A percentile compares a stretch with the other conserved stretches of the same genome.
Evolutionary conservation across 2,797 vertebrate genomes (phyloP).

Genomic region (Leontocebus nigricollis): DNA sequence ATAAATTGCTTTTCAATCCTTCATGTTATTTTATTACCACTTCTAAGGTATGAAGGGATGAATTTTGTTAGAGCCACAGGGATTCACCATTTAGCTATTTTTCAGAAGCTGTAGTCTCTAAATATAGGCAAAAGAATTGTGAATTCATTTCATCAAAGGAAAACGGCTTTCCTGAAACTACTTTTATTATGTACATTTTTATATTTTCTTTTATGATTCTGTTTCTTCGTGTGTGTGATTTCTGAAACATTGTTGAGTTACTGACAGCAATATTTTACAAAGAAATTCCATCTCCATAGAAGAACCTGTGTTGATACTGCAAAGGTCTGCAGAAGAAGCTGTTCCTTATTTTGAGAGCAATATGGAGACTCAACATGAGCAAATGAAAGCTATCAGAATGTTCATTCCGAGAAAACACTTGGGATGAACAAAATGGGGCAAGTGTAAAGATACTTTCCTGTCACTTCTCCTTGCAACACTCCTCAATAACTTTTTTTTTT

Average conservation of each 20-base stretch:
- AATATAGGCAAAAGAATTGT: neutral
- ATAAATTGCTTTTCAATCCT: neutral
- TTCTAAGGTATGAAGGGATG: neutral
- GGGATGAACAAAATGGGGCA: neutral
- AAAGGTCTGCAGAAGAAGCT: neutral
- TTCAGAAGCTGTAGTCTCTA: neutral
- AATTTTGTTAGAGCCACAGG: neutral
- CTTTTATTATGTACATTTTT: neutral
- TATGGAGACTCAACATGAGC: neutral
- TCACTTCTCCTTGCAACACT: neutral
- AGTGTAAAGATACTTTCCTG: fast-evolving
- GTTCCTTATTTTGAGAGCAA: neutral
- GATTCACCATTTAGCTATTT: neutral
- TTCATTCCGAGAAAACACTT: neutral
- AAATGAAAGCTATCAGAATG: neutral
- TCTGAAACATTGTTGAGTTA: neutral
- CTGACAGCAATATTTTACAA: neutral
- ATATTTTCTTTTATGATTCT: neutral
- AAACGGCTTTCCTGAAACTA: neutral
- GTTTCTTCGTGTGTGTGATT: neutral
- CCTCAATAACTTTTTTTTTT: fast-evolving
- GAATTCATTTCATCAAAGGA: neutral
- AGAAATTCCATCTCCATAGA: neutral
- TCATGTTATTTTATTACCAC: neutral
- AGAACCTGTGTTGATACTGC: fast-evolving